Percentiles rank a stretch among this genome's conserved stretches.
Conservation (phyloP, 1,140 invertebrate species). For the Zaprionus taronus region DNA sequence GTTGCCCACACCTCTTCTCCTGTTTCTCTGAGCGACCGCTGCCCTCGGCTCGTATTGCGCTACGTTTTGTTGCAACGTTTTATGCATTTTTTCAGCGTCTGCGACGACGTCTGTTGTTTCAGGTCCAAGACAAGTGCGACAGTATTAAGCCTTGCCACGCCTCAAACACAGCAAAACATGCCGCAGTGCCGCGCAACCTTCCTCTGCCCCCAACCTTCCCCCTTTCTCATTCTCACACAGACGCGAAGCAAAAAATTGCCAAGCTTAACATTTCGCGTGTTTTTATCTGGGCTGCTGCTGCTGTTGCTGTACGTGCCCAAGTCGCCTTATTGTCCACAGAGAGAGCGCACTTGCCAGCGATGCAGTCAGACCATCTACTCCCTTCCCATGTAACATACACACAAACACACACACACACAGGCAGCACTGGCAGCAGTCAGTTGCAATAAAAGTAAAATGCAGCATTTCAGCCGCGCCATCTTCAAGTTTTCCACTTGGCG, state of each 20-base stretch:
- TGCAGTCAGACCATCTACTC: conserved; percentile 47
- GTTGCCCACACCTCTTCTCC: conserved; percentile 18
- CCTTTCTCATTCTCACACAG: conserved; percentile 29
- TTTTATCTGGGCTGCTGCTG: conserved; percentile 39
- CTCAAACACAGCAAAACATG: conserved; percentile 2
- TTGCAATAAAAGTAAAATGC: conserved; percentile 82
- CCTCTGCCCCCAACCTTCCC: conserved; percentile 13
- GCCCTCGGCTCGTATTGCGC: conserved; percentile 25
- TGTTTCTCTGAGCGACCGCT: not conserved
- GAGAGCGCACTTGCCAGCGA: conserved; percentile 47
- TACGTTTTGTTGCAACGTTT: conserved; percentile 79
- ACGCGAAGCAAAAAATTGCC: conserved; percentile 71
- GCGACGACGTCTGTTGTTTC: conserved; percentile 76
- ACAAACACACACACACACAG: not conserved
- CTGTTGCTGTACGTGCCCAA: conserved; percentile 65
- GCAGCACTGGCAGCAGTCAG: conserved; percentile 8
- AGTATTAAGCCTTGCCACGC: conserved; percentile 72
- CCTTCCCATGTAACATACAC: not conserved
- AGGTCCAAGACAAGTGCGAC: conserved; percentile 79
- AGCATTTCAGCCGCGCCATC: conserved; percentile 64
- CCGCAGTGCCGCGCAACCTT: conserved; percentile 1
- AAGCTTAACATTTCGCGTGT: conserved; percentile 80
- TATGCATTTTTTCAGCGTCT: conserved; percentile 81
- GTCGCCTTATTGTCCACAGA: conserved; percentile 60
- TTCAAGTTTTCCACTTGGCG: conserved; percentile 60